Evolutionary conservation across 2,797 vertebrate species (phyloP), one percentile per base, ranked within the genome.

Genomic region (Rhyacichthys aspro): DNA sequence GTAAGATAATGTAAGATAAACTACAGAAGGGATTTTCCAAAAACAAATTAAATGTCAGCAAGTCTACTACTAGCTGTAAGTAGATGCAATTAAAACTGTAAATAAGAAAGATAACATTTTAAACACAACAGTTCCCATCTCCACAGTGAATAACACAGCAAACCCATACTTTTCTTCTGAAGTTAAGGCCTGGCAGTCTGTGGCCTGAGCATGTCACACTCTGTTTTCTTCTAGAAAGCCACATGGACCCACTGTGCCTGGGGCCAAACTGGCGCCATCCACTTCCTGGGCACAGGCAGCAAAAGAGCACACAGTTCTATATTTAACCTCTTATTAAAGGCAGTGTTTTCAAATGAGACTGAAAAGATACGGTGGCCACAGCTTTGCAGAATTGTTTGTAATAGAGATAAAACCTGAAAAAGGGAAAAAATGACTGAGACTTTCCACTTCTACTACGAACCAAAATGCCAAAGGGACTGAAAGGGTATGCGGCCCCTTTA

Each of bases 401-500:
- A 34, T 23, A 60, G 47, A 12, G 55, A 57, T 17, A 53, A n/a
- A 16, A 42, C 9, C 33, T 19, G 12, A 0, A 32, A 12, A 70
- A 75, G 59, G 6, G 1, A 3, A n/a, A 12, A 41, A 14, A 12
- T 41, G 23, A 28, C 23, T 28, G 23, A 28, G 23, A 28, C 23
- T 28, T 28, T 28, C 23, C 39, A 7, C 39, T n/a, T 3, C 14
- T 41, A 14, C 14, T 41, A 41, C 6, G 37, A 15, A 41, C 7
- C n/a, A 4, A 41, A 41, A 6, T 41, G 7, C 12, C 39, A 14
- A n/a, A 0, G 1, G 7, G 7, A 12, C 5, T n/a, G 11, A 72
- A 76, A 63, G 8, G 1, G 28, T 59, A 59, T 41, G 45, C 73
- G 65, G 82, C 19, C 63, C 70, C 88, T 90, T 91, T 91, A 90